Evolutionary conservation across 2,113 vertebrate species (phyloP).

Genomic region (Anolis carolinensis): DNA sequence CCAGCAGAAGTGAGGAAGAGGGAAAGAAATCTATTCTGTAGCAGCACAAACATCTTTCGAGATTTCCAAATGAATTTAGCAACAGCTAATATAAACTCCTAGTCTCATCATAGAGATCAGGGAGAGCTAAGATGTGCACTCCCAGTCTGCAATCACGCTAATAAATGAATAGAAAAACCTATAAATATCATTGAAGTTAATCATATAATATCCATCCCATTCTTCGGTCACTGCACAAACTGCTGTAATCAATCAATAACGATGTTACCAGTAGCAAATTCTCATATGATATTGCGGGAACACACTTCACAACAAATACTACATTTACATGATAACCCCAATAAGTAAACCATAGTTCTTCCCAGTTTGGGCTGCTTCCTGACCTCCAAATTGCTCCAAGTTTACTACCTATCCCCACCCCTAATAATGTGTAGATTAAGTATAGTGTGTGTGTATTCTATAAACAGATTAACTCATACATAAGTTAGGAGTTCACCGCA

Average conservation of each 20-base stretch:
- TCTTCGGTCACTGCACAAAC: neutral
- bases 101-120: neutral
- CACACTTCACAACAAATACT: neutral
- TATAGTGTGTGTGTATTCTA: neutral
- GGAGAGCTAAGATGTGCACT: no score
- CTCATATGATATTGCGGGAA: neutral
- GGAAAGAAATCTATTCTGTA: neutral
- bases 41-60: neutral
- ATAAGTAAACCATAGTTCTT: neutral
- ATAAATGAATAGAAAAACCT: neutral
- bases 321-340: neutral
- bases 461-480: neutral
- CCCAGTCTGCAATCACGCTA: no score
- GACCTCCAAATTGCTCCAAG: neutral
- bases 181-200: neutral
- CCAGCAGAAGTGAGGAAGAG: neutral
- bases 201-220: neutral
- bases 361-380: neutral
- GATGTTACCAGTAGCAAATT: neutral
- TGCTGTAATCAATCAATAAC: no score
- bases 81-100: neutral
- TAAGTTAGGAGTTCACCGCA: neutral
- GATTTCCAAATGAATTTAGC: neutral
- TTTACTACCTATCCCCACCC: neutral
- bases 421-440: neutral